phyloP scores from a whole-genome alignment of 2,888 invertebrate species.

The Orchesella flavescens region DNA sequence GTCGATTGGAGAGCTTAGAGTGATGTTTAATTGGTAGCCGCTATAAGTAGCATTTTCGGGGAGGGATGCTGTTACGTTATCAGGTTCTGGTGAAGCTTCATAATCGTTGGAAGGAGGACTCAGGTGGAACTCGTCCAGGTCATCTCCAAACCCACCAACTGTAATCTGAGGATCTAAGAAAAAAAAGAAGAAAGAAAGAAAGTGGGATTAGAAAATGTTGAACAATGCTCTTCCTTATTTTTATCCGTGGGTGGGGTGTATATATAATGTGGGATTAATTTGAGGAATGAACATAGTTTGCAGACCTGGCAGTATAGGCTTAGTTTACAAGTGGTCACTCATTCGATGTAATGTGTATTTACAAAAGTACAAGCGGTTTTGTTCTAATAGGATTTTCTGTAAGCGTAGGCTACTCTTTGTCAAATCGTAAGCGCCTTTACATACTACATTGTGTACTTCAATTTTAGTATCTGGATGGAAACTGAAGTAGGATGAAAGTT shows the following conservation, averaged over 20 bases:
- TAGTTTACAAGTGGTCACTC: not conserved
- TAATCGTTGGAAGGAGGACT: constrained; percentile 5
- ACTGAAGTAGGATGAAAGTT: too few species aligned
- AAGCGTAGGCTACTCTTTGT: too few species aligned
- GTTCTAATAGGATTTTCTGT: too few species aligned
- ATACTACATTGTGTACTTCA: too few species aligned
- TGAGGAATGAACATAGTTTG: not conserved
- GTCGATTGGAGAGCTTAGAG: constrained; percentile 80
- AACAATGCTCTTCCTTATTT: not conserved
- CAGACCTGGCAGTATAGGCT: not conserved
- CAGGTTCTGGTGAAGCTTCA: not conserved
- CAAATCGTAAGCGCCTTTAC: too few species aligned
- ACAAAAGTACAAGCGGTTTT: too few species aligned
- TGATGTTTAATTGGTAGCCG: constrained; percentile 79
- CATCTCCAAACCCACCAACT: constrained; percentile 24
- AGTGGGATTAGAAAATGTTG: not conserved
- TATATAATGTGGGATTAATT: not conserved
- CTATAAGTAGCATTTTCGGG: not conserved
- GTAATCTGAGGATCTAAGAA: constrained; percentile 36
- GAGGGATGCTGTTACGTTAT: not conserved
- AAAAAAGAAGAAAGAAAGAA: constrained; percentile 6
- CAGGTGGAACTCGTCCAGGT: constrained; percentile 33
- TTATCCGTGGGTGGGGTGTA: not conserved
- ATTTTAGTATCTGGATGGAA: too few species aligned
- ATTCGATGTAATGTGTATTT: too few species aligned